phyloP scores from a whole-genome alignment of 2,888 invertebrate genomes.

The Cephus pulcher region DNA sequence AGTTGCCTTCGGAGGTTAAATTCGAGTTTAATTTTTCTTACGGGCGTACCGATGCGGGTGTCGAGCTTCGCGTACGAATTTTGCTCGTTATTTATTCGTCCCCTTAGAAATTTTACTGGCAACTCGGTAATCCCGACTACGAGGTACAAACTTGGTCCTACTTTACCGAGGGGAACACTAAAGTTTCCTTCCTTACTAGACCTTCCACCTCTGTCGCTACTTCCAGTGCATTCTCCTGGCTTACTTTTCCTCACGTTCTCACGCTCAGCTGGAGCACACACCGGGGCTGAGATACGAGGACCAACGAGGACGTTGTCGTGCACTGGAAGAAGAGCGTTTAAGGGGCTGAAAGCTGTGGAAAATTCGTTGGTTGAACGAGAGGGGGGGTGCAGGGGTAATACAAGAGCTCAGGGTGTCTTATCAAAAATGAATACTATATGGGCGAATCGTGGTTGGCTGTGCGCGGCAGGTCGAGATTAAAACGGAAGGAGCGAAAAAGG shows the following conservation, averaged over 20 bases:
- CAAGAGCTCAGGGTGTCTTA: slow-evolving; percentile 27
- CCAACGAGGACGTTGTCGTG: slow-evolving; percentile 8
- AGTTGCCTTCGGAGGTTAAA: background rate
- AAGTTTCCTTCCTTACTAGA: background rate
- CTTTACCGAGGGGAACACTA: background rate
- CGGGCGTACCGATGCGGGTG: background rate
- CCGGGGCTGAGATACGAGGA: background rate
- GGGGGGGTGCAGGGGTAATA: slow-evolving; percentile 28
- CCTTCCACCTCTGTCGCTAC: background rate
- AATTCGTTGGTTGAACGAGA: slow-evolving; percentile 17
- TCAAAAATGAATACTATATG: slow-evolving; percentile 34
- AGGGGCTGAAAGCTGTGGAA: background rate
- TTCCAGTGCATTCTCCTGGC: background rate
- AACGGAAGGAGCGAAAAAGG: background rate
- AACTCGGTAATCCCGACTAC: background rate
- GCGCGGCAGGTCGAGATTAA: background rate
- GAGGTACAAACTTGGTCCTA: background rate
- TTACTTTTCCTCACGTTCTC: background rate
- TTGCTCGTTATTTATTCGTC: slow-evolving; percentile 23
- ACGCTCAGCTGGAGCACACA: background rate
- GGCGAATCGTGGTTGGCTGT: background rate
- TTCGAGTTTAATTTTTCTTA: background rate
- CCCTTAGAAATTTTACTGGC: background rate
- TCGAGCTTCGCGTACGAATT: slow-evolving; percentile 12
- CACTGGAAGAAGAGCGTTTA: background rate